These are phyloP conservation scores for Corvus cornix DNA, from an alignment of 2,113 vertebrate species.

Conservation along the genomic window DNA sequence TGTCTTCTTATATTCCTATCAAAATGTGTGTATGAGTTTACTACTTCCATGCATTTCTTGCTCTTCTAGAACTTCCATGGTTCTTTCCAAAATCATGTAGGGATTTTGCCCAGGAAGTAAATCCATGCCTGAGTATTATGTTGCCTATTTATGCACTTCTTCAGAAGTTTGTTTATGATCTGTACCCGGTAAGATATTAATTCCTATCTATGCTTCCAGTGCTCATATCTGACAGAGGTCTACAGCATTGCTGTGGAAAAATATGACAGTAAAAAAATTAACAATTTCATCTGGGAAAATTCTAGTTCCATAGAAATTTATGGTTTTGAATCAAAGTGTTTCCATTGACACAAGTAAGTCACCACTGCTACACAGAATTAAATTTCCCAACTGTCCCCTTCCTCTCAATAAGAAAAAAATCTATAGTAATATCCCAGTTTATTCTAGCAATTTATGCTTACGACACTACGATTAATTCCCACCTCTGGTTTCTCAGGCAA, in stretches of 20 bases:
- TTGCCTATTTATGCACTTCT: not conserved
- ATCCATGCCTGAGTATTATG: not conserved
- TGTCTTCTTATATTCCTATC: not conserved
- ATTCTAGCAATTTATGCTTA: not conserved
- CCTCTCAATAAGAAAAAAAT: not conserved
- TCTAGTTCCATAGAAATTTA: not conserved
- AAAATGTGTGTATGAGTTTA: not conserved
- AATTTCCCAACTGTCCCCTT: not conserved
- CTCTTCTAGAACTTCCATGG: not conserved
- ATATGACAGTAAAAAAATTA: conserved; percentile 25
- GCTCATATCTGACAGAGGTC: conserved; percentile 17
- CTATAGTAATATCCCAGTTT: not conserved
- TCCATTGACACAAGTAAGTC: not conserved
- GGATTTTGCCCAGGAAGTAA: not conserved
- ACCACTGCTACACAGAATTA: not conserved
- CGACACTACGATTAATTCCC: conserved; percentile 27
- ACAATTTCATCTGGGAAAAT: not conserved
- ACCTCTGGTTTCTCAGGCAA: conserved; percentile 89
- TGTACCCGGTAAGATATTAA: conserved; percentile 8
- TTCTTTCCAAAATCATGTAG: not conserved
- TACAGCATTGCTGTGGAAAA: conserved; percentile 45
- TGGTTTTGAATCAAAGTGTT: not conserved
- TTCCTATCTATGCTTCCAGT: conserved; percentile 31
- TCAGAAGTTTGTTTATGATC: not conserved
- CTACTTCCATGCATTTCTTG: not conserved